Conservation (phyloP, 2,797 vertebrate genomes). For the Falco berigora region DNA sequence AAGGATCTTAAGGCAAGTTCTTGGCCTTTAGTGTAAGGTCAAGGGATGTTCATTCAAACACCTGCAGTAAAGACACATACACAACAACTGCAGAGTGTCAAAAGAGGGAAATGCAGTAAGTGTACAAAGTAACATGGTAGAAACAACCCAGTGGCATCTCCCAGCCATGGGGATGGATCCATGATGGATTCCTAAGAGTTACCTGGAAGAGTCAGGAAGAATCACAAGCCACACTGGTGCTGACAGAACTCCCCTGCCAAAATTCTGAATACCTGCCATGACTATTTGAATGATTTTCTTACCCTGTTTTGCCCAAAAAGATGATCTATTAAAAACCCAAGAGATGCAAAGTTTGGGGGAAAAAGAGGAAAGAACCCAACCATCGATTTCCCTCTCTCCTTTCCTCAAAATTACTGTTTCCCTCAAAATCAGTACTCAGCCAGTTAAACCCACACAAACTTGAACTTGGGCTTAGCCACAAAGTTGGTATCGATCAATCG, state of each 20-base stretch:
- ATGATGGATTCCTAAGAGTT: not conserved
- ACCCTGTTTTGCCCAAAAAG: not conserved
- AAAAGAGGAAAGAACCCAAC: not conserved
- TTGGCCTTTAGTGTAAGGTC: not conserved
- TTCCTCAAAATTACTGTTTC: not conserved
- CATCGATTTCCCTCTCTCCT: not conserved
- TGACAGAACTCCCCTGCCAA: not conserved
- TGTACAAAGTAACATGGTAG: not conserved
- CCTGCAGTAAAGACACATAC: accelerated
- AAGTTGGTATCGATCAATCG: constrained; percentile 76
- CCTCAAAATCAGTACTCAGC: not conserved
- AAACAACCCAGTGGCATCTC: not conserved
- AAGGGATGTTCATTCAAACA: not conserved
- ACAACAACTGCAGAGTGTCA: not conserved
- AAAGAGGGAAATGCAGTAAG: not conserved
- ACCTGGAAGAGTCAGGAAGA: not conserved
- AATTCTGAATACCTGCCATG: not conserved
- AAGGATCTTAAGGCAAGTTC: not conserved
- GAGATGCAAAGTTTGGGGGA: not conserved
- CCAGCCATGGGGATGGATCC: not conserved
- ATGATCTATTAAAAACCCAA: not conserved
- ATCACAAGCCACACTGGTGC: not conserved
- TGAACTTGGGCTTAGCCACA: not conserved
- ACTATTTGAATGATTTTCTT: not conserved
- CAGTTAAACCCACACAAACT: not conserved